These are phyloP conservation scores for Leptestheria dahalacensis DNA, from an alignment of 1,140 invertebrate species.

Conservation along the genomic window DNA sequence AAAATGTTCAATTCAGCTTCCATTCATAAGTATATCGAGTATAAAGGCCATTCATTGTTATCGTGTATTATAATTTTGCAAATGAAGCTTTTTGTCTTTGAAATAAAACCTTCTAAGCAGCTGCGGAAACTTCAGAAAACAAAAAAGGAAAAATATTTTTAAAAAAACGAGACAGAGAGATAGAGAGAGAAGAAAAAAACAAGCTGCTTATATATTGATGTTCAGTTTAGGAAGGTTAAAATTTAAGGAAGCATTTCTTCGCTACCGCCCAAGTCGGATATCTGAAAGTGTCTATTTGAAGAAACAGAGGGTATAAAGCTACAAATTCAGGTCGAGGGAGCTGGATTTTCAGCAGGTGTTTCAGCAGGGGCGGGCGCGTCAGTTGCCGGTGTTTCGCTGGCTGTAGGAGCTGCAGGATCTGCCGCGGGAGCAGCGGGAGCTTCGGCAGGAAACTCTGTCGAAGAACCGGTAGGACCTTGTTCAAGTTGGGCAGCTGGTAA, in stretches of 20 bases:
- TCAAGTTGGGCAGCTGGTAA: too few relatives aligned
- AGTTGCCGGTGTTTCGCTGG: slow-evolving; percentile 13
- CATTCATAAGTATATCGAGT: not conserved
- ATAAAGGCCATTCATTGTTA: not conserved
- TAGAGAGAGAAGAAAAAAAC: too few relatives aligned
- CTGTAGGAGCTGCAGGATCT: slow-evolving; percentile 28
- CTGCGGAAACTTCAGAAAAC: too few relatives aligned
- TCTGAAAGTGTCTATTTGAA: not conserved
- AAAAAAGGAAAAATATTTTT: too few relatives aligned
- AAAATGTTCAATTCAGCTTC: not conserved
- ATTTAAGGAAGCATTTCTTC: not conserved
- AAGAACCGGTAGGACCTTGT: too few relatives aligned
- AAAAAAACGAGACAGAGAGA: too few relatives aligned
- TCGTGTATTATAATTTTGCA: not conserved
- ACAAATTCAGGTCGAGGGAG: not conserved
- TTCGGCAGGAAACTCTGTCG: too few relatives aligned
- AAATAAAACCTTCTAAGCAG: too few relatives aligned
- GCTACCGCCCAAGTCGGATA: not conserved
- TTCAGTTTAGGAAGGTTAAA: not conserved
- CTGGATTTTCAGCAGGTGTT: not conserved
- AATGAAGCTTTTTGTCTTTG: not conserved
- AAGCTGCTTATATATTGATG: too few relatives aligned
- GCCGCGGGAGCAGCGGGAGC: slow-evolving; percentile 27
- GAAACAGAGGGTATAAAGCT: not conserved
- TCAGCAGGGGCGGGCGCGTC: slow-evolving; percentile 9